Base-by-base conservation (phyloP, 2,797 vertebrate genomes). In the Neosilurus mollespiculum region DNA sequence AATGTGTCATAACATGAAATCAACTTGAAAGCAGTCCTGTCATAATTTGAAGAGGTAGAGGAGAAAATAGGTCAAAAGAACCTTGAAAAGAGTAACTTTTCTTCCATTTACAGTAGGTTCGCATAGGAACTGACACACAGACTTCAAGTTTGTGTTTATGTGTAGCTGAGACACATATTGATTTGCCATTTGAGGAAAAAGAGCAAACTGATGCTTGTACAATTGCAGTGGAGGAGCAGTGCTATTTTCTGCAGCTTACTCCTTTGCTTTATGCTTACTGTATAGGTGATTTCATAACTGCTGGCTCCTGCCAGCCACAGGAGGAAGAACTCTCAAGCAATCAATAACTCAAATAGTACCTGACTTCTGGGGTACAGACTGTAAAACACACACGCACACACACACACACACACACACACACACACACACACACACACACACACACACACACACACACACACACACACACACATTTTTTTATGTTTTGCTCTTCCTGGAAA, bases 141-240 rank as follows among this genome's bases (percentile, higher is more conserved):
- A 85, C 61, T 70, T 84, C 85, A 77, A 83, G 87, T 90, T 77
- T 83, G 87, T 87, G 91, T 92, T 91, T 90, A 88, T 87, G 84
- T 83, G 88, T 89, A 90, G 90, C 88, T 88, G 65, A 87, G 87
- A 89, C 88, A 92, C 87, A 84, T 94, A 93, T 94, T 91, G 94
- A 93, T 94, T 94, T 90, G 87, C 91, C 91, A 89, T 92, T 89
- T 58, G 65, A 88, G 83, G 87, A 90, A 87, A 88, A 88, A 86
- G 90, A 91, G 91, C 92, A 89, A 88, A 91, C 89, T 91, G 83
- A 78, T 80, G 83, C 80, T 89, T 88, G 89, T 88, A 88, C 87
- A 87, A 88, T 84, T 81, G 87, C 84, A 89, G 87, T 69, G 73
- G 59, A 71, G 84, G 89, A 90, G 91, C 90, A 87, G 89, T 88